Evolutionary conservation across 2,888 invertebrate species (phyloP), one percentile per base, ranked within the genome.

Genomic region (Drosophila mettleri): DNA sequence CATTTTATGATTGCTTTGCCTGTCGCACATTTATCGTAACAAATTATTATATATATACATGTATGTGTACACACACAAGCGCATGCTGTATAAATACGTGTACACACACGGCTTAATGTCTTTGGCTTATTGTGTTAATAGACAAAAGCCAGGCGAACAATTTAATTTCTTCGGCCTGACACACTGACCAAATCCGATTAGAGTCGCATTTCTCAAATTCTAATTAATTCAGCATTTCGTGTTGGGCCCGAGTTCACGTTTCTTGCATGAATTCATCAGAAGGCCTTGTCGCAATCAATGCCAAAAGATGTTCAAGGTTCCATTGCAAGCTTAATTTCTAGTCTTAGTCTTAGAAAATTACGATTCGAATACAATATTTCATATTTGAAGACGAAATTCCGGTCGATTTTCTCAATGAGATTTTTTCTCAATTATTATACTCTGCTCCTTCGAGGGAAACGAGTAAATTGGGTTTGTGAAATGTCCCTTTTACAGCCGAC

Each of bases 1-100:
- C 80, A 84, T 76, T 84, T 85, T 86, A 86, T 84, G 84, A 85
- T 84, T 85, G 84, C 80, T 66, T 76, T 84, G 82, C 81, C 78
- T 79, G 76, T 69, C 38, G 55, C 43, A 27, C 39, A 51, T 57
- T 55, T 62, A 18, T 22, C 53, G 45, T 55, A 58, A 58, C 61
- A 55, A 54, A 54, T 59, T 65, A 61, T 63, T 57, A 43, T 41
- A 31, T 9, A 36, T 8, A 59, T 10, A 14, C 29, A 41, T 2
- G 14, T 1, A 18, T 2, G 14, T 1, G 14, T 10, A 33, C 6
- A 22, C 16, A 54, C 27, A 4, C 14, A 6, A 10, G 3, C 2
- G 22, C 5, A 10, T 6, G n/a, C 4, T 24, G 10, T 18, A 22
- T 9, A 14, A 20, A n/a, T 10, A 10, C 24, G 14, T 20, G n/a